Base-by-base conservation (phyloP, 2,797 vertebrate species). In the Peromyscus attwateri region DNA sequence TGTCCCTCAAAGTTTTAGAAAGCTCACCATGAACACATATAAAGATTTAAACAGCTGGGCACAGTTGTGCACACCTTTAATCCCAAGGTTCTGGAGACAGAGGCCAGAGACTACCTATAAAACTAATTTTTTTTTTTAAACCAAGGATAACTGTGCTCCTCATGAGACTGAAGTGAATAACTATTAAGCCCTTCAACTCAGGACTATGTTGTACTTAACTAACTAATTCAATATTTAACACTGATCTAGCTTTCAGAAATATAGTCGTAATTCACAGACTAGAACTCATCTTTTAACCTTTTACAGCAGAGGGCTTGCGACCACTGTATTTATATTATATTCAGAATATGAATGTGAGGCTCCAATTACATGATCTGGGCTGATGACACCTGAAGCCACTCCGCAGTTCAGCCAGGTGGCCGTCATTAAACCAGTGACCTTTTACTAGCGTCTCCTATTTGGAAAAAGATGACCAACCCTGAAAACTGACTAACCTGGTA, bases 201-300 rank as follows among this genome's bases (percentile, higher is more conserved):
- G 19, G 11, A 52, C 2, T n/a, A 19, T 68, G 19, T 43, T n/a
- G 34, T 14, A 7, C 29, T 68, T 64, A 49, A 46, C 19, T 62
- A 31, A 49, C 29, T 9, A 46, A 87, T 5, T 31, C 21, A 80
- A 90, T 43, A 92, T 13, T 77, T 92, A 87, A 21, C 83, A 57
- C 27, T 92, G 84, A 80, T 87, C 75, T 97, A 57, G 70, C 73
- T 77, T 64, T 89, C 68, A n/a, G 52, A 90, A 70, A 62, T 2
- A 92, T 1, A 92, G 73, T 25, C 40, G 37, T n/a, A 89, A 21
- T 29, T 34, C 37, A 95, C 25, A 94, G 29, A 93, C 90, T 37
- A 19, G 43, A 96, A 27, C 29, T 80, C 40, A 82, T 66, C 60
- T 75, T 82, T 93, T 55, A 87, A 90, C 46, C 62, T 95, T 62